Percentiles rank a stretch among this genome's conserved stretches.
These are phyloP conservation scores for Strix occidentalis DNA, from an alignment of 2,797 vertebrate species.

Conservation along the genomic window DNA sequence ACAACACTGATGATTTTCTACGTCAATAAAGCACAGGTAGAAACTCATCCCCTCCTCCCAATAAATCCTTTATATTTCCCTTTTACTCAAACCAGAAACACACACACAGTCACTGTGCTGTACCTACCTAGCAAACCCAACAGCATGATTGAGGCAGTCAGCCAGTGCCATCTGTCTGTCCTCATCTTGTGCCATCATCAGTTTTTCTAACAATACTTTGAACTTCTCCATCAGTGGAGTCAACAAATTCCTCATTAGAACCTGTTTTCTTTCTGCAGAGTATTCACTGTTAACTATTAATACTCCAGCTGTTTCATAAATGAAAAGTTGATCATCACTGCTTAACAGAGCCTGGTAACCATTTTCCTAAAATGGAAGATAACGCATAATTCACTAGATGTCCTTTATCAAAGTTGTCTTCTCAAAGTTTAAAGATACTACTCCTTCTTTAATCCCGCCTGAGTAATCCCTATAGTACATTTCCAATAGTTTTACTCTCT, in stretches of 20 bases:
- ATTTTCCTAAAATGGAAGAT: conserved; percentile 85
- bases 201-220: conserved; percentile 88
- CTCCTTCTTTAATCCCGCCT: neutral
- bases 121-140: conserved; percentile 92
- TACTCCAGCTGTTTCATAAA: conserved; percentile 95
- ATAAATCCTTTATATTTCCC: neutral
- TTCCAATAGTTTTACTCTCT: neutral
- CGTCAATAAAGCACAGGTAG: neutral
- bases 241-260: conserved; percentile 92
- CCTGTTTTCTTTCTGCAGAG: conserved; percentile 90
- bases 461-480: neutral
- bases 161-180: conserved; percentile 88
- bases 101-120: neutral
- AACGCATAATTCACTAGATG: neutral
- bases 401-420: neutral
- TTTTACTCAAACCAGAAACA: neutral
- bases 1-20: neutral
- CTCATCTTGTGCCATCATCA: conserved; percentile 87
- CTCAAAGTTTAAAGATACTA: neutral
- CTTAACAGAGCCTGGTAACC: conserved; percentile 90
- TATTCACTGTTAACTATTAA: conserved; percentile 94
- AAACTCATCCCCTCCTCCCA: neutral
- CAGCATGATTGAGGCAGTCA: conserved; percentile 94
- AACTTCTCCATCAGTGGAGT: conserved; percentile 93
- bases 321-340: conserved; percentile 97